These are phyloP conservation scores for Oreochromis spilurus DNA, from an alignment of 2,113 vertebrate genomes.

Conservation along the genomic window DNA sequence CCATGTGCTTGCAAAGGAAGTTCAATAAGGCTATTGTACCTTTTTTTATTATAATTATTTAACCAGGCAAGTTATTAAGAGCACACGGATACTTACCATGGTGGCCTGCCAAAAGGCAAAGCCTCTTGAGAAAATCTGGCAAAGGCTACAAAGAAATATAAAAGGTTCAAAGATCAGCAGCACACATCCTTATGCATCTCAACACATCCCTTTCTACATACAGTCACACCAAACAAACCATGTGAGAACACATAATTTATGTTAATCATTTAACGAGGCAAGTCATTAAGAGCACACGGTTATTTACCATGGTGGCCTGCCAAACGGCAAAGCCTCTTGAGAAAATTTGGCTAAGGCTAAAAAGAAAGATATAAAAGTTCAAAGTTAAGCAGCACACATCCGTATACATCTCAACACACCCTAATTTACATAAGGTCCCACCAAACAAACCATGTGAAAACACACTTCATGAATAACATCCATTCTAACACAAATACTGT, in stretches of 20 bases:
- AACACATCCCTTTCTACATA: not conserved
- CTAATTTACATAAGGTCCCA: not conserved
- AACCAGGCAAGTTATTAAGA: not conserved
- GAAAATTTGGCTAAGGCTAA: not conserved
- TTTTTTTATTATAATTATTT: not conserved
- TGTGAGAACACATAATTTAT: not conserved
- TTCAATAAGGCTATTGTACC: not conserved
- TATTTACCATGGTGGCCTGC: rapidly evolving
- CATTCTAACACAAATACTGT: not conserved
- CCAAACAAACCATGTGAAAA: not conserved
- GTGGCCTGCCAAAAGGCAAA: not conserved
- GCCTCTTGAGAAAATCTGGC: rapidly evolving
- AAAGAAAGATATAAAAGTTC: not conserved
- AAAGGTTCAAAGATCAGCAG: not conserved
- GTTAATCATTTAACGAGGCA: not conserved
- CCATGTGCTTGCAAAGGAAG: not conserved
- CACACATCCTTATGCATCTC: not conserved
- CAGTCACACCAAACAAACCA: not conserved
- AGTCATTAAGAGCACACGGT: rapidly evolving
- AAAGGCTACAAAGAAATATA: not conserved
- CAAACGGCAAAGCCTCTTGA: not conserved
- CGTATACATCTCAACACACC: not conserved
- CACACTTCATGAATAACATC: not conserved
- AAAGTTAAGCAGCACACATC: not conserved
- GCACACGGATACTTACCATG: not conserved